These are phyloP conservation scores for Mayetiola destructor DNA, from an alignment of 2,888 invertebrate species.

Conservation along the genomic window DNA sequence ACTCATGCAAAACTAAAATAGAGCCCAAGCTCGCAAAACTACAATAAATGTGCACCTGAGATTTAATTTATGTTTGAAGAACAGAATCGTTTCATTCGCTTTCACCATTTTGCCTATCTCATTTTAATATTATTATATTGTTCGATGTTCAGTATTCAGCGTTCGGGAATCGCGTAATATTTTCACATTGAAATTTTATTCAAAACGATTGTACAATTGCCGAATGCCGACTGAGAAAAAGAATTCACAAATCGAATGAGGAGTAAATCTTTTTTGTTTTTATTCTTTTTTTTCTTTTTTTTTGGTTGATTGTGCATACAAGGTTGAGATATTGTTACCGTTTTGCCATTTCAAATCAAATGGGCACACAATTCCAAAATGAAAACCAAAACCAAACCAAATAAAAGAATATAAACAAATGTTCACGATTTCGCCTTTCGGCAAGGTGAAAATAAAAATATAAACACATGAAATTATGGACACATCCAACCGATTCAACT, in stretches of 20 bases:
- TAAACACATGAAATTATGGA: too few species aligned
- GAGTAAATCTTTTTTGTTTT: not conserved
- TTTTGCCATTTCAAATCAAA: too few species aligned
- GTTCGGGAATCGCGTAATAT: constrained; percentile 2
- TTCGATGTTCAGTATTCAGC: too few species aligned
- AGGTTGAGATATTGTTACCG: not conserved
- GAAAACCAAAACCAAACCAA: not conserved
- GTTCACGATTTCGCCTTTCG: constrained; percentile 6
- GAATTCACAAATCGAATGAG: not conserved
- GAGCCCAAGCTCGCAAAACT: not conserved
- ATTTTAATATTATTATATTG: not conserved
- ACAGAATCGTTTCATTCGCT: not conserved
- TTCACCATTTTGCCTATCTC: not conserved
- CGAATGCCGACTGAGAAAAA: too few species aligned
- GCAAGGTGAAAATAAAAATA: constrained; percentile 8
- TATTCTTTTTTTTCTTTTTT: not conserved
- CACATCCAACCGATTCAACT: too few species aligned
- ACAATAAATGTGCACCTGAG: constrained; percentile 1
- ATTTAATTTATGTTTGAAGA: constrained; percentile 10
- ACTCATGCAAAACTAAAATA: constrained; percentile 7
- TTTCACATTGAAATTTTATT: too few species aligned
- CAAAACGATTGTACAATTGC: too few species aligned
- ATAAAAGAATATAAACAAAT: too few species aligned
- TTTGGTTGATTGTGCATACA: not conserved
- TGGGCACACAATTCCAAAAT: not conserved